Evolutionary conservation across 2,888 invertebrate species (phyloP), one percentile per base, ranked within the genome.

Genomic region (Acleris sparsana): DNA sequence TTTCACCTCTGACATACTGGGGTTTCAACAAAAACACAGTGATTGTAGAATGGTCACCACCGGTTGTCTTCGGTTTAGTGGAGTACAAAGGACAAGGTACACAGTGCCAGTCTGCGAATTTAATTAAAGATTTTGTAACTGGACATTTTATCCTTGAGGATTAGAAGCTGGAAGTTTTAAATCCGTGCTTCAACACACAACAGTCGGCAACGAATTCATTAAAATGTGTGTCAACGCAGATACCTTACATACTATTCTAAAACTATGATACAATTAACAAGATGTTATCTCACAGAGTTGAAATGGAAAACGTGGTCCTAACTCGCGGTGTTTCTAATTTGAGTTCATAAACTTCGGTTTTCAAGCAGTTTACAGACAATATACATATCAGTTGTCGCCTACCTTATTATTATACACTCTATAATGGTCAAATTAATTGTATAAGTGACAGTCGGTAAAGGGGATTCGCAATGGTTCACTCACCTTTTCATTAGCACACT

Each of bases 231-330:
- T 13, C 33, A 33, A 33, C 33, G 33, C 33, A 33, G 33, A 9
- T 33, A 33, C 44, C 44, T 16, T 46, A 17, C 46, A 46, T 1
- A 46, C 46, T 46, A 46, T 16, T 46, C 46, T 46, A n/a, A 46
- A 46, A 46, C 46, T 46, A 46, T 46, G 46, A 46, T 46, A 22
- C 22, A 52, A 49, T 49, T 46, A 46, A 46, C 46, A 46, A n/a
- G 46, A 46, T n/a, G n/a, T 46, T 44, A 44, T n/a, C 16, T 44
- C 44, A 16, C 13, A n/a, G 5, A 5, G n/a, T n/a, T 44, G 16
- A 16, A n/a, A 44, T 13, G 5, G 5, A 44, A 16, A 16, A 44
- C 1, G 44, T 44, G 44, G 4, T 44, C 44, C 44, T 44, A 44
- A 16, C 1, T 46, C 46, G 7, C 7, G 16, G 17, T n/a, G 46